phyloP scores from a whole-genome alignment of 2,888 invertebrate species.

The Gymnocheta viridis region DNA sequence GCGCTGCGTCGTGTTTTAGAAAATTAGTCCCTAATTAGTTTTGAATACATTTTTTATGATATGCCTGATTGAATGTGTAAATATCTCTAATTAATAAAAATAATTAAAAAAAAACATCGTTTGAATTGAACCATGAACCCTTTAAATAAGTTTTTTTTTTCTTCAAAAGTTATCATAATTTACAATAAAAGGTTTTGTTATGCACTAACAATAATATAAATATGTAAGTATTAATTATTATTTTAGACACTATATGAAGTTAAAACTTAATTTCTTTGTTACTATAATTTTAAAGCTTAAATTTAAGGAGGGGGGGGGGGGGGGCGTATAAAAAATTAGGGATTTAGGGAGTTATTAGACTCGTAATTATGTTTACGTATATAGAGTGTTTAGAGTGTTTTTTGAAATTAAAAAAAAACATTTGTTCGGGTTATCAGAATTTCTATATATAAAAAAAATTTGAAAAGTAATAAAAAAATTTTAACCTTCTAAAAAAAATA shows the following conservation, averaged over 20 bases:
- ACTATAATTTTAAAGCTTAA: slow-evolving; percentile 53
- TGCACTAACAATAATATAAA: slow-evolving; percentile 59
- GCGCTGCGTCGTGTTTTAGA: too few species aligned
- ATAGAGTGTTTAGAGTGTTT: slow-evolving; percentile 51
- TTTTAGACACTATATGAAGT: slow-evolving; percentile 47
- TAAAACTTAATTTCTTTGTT: slow-evolving; percentile 42
- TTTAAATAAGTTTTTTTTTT: slow-evolving; percentile 23
- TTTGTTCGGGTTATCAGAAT: slow-evolving; percentile 16
- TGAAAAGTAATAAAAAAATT: not conserved
- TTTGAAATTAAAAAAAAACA: slow-evolving; percentile 6
- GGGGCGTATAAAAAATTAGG: slow-evolving; percentile 42
- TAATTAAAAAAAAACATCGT: not conserved
- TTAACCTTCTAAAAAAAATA: slow-evolving; percentile 18
- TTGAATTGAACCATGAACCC: slow-evolving; percentile 19
- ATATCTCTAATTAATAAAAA: not conserved
- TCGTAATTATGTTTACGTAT: slow-evolving; percentile 66
- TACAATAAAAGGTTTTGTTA: slow-evolving; percentile 46
- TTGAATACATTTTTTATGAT: not conserved
- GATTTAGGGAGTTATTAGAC: slow-evolving; percentile 20
- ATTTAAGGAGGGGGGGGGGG: slow-evolving; percentile 25
- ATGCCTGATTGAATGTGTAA: not conserved
- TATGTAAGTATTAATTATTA: slow-evolving; percentile 45
- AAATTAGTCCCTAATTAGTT: too few species aligned
- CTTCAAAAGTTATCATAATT: slow-evolving; percentile 25
- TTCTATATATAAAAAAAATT: not conserved